Base-by-base conservation (phyloP, 2,113 vertebrate species). In the Anseranas semipalmata region DNA sequence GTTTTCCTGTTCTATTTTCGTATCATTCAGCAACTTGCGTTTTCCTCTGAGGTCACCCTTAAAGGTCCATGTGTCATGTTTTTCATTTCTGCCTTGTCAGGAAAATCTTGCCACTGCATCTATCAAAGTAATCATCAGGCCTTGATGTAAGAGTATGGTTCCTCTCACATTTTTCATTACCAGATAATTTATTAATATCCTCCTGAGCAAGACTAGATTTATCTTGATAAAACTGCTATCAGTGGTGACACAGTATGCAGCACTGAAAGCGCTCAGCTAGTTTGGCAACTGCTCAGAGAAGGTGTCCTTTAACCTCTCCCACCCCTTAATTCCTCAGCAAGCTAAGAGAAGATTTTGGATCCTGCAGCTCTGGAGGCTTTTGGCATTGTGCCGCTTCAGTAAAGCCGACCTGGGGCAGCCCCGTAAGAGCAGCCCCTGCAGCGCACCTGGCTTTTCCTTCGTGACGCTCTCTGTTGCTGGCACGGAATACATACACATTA, bases 161-260 rank as follows among this genome's bases (percentile, higher is more conserved):
- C 97, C 97, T 96, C 98, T 98, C 98, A 98, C 98, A 98, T 98
- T 98, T 98, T 98, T 98, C 98, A 98, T 98, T 98, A 98, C 97
- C 91, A 93, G 97, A 98, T 98, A 98, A 99, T 98, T 98, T 98
- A 98, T 98, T 98, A 98, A 99, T 99, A 98, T 98, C 98, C 98
- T 98, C 97, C 93, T 59, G 66, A 98, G 97, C 96, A 96, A 96
- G 97, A 97, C 98, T 97, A 98, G 98, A 98, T 98, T 98, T 98
- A 98, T 98, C 98, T 98, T 98, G 98, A 98, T 98, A 98, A 98
- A 98, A 98, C 94, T 3, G 6, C 97, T 97, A 97, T 98, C 93
- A 96, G 97, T 62, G 2, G 93, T 20, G 43, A 97, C 96, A 97
- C 94, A 60, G 94, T 84, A 92, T 84, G 95, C 87, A 75, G 96